Percentiles rank a stretch among this genome's conserved stretches.
Conservation (phyloP, 2,888 invertebrate genomes). For the Mesorhabditis sp. region DNA sequence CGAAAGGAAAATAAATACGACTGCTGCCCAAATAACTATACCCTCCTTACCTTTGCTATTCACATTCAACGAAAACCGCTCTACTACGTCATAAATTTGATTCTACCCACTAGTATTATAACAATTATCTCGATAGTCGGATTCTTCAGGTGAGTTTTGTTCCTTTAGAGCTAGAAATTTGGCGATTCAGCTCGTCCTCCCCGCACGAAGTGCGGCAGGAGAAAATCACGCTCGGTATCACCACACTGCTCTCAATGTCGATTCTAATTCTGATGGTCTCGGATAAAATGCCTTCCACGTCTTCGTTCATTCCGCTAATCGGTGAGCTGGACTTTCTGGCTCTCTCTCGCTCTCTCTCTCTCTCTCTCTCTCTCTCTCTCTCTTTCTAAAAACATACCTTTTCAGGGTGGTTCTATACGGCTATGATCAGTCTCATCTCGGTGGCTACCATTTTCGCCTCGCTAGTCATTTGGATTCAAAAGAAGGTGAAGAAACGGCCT, state of each 20-base stretch:
- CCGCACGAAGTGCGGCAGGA: constrained; percentile 49
- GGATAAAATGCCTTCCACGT: constrained; percentile 60
- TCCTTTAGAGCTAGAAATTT: background rate
- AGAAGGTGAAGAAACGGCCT: constrained; percentile 8
- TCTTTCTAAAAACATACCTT: background rate
- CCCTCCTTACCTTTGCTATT: constrained; percentile 22
- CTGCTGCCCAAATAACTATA: constrained; percentile 32
- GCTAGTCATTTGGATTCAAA: constrained; percentile 28
- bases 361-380: too few relatives aligned
- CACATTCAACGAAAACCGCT: constrained; percentile 35
- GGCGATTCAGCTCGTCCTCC: constrained; percentile 49
- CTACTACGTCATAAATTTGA: constrained; percentile 54
- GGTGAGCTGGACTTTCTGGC: constrained; percentile 10
- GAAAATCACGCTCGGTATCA: constrained; percentile 33
- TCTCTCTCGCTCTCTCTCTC: too few relatives aligned
- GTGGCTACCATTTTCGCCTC: constrained; percentile 27
- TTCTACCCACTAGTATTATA: constrained; percentile 59
- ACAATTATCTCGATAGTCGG: constrained; percentile 58
- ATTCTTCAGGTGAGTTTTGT: constrained; percentile 57
- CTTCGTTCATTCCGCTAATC: constrained; percentile 29
- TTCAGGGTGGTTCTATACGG: constrained; percentile 28
- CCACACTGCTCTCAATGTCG: constrained; percentile 58
- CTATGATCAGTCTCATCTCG: constrained; percentile 31
- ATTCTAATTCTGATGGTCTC: constrained; percentile 61
- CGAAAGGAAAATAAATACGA: constrained; percentile 28